Evolutionary conservation across 2,888 invertebrate species (phyloP), one percentile per base, ranked within the genome.

Genomic region (Tricholauxania praeusta): DNA sequence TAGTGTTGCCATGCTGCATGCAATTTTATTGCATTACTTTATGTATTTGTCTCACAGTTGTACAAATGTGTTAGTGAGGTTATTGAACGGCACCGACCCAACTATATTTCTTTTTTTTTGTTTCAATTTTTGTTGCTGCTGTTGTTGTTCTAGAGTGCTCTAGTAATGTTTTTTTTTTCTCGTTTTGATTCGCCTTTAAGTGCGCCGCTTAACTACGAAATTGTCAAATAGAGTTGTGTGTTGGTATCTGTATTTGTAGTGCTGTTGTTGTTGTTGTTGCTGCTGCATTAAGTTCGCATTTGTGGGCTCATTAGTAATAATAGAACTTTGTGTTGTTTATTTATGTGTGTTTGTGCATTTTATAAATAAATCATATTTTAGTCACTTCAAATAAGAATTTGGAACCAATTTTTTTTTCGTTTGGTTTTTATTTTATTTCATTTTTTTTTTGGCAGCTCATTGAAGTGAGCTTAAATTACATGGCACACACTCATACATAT

Each of bases 1-100:
- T 15, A 51, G 49, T 64, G 64, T 64, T 64, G 64, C 64, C 51
- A 64, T 19, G 22, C 64, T 49, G 64, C 64, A 64, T 64, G 64
- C 64, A 64, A 64, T 64, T 57, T 64, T 28, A 64, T 64, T 64
- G 64, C 64, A 64, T 10, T 62, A 17, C 32, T 17, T 62, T 28
- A 22, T 60, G 22, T 39, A 39, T 12, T 22, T 62, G 49, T 49
- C 49, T 28, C 22, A 47, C 64, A 14, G 22, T 19, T 51, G 22
- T 68, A 55, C 53, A 71, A 60, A 62, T 74, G 73, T 74, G 73
- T 74, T 66, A 68, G 72, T 73, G 79, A 75, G 79, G 77, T 84
- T 84, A 84, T 84, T 84, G 84, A 85, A 84, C 84, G 85, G 80
- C 82, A 83, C 82, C 84, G 84, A 84, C 84, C 84, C 82, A 84